Evolutionary conservation across 2,113 vertebrate genomes (phyloP).

Genomic region (Dipodomys spectabilis): DNA sequence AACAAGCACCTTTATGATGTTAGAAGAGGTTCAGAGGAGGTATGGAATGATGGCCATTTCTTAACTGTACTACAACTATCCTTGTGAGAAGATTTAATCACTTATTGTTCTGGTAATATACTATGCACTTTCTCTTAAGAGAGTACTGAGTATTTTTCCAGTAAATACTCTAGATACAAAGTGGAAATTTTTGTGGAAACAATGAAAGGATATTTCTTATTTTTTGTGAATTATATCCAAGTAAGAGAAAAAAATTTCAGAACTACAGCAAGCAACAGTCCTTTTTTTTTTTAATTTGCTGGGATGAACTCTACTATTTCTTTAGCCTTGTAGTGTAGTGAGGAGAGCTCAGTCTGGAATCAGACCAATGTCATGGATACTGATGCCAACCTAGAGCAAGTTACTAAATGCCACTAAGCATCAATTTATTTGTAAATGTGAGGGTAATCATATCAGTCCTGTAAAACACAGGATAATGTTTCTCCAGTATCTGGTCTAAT

Average conservation of each 20-base stretch:
- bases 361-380: background rate
- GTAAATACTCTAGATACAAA: conserved; percentile 17
- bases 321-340: background rate
- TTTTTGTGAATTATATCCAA: background rate
- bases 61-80: background rate
- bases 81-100: conserved; percentile 32
- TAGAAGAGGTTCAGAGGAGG: conserved; percentile 30
- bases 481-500: conserved; percentile 25
- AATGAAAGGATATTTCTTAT: conserved; percentile 26
- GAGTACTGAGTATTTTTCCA: background rate
- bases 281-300: background rate
- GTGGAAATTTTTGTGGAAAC: background rate
- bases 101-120: background rate
- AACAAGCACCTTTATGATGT: conserved; percentile 11
- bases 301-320: conserved; percentile 7
- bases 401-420: conserved; percentile 15
- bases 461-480: background rate
- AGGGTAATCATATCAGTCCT: conserved; percentile 39
- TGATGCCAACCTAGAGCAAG: conserved; percentile 25
- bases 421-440: conserved; percentile 34
- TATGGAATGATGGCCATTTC: background rate
- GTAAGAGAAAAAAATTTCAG: conserved; percentile 12
- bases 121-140: background rate
- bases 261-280: background rate
- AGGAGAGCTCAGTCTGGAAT: background rate